phyloP scores from a whole-genome alignment of 2,888 invertebrate genomes.

The Drosophila lutescens region DNA sequence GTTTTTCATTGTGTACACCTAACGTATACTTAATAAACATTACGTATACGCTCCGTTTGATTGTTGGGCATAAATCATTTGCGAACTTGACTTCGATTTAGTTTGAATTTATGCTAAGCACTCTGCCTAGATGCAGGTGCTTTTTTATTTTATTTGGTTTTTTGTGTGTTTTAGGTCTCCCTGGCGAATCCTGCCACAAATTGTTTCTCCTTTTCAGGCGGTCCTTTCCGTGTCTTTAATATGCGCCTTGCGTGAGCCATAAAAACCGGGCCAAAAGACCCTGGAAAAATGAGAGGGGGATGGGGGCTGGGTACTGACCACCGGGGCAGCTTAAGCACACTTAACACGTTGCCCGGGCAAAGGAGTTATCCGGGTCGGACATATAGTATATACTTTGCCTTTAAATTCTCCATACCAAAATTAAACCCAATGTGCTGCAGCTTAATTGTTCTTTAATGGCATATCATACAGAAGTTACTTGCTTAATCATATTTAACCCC shows the following conservation, averaged over 20 bases:
- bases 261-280: slow-evolving; percentile 25
- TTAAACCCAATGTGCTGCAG: slow-evolving; percentile 11
- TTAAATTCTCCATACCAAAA: slow-evolving; percentile 17
- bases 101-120: slow-evolving; percentile 41
- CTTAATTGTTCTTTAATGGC: slow-evolving; percentile 32
- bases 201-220: not conserved
- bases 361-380: slow-evolving; percentile 17
- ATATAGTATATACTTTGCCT: not conserved
- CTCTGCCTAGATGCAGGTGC: slow-evolving; percentile 10
- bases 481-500: slow-evolving; percentile 24
- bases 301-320: slow-evolving; percentile 41
- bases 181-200: not conserved
- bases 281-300: not conserved
- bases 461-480: slow-evolving; percentile 1
- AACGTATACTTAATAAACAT: slow-evolving; percentile 11
- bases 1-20: not conserved
- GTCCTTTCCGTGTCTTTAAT: slow-evolving; percentile 56
- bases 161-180: not conserved
- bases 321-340: slow-evolving; percentile 55
- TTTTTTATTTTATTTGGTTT: slow-evolving; percentile 3
- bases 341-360: slow-evolving; percentile 68
- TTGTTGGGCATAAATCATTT: not conserved
- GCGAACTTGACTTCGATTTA: slow-evolving; percentile 1
- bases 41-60: slow-evolving; percentile 12
- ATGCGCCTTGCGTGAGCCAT: slow-evolving; percentile 65